These are phyloP conservation scores for Condylura cristata DNA, from an alignment of 2,113 vertebrate genomes.

Conservation along the genomic window DNA sequence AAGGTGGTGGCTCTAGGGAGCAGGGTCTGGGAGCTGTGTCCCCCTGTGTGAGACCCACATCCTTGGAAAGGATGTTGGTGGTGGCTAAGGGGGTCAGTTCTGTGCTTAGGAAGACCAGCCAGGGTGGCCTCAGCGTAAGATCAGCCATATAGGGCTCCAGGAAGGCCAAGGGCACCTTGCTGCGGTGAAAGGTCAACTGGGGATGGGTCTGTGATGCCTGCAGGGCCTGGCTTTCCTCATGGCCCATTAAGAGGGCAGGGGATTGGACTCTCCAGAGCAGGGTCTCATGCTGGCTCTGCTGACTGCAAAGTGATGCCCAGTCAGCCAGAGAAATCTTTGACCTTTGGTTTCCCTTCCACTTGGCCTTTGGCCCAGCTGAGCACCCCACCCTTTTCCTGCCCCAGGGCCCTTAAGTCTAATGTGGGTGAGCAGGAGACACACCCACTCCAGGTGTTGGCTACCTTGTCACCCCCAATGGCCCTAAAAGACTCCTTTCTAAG, in stretches of 20 bases:
- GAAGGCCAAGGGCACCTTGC: slow-evolving; percentile 73
- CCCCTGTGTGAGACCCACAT: background rate
- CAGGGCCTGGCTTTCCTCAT: background rate
- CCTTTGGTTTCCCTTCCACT: background rate
- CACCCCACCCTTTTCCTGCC: background rate
- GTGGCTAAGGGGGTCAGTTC: background rate
- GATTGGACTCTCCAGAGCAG: background rate
- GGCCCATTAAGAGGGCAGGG: background rate
- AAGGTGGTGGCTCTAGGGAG: background rate
- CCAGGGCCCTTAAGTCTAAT: background rate
- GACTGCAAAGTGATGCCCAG: background rate
- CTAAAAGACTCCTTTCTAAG: background rate
- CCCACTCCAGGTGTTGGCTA: background rate
- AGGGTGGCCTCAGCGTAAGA: background rate
- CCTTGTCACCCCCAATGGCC: background rate
- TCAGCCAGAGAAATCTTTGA: background rate
- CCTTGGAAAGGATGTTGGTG: background rate
- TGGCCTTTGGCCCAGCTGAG: background rate
- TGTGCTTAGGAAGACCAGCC: background rate
- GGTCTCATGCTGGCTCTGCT: background rate
- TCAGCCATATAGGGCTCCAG: background rate
- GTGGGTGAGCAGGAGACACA: background rate
- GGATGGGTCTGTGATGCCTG: background rate
- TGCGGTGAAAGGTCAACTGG: background rate
- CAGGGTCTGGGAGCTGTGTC: background rate